Percentiles rank a stretch among this genome's conserved stretches.
These are phyloP conservation scores for Heliothis virescens DNA, from an alignment of 1,140 invertebrate genomes.

Conservation along the genomic window DNA sequence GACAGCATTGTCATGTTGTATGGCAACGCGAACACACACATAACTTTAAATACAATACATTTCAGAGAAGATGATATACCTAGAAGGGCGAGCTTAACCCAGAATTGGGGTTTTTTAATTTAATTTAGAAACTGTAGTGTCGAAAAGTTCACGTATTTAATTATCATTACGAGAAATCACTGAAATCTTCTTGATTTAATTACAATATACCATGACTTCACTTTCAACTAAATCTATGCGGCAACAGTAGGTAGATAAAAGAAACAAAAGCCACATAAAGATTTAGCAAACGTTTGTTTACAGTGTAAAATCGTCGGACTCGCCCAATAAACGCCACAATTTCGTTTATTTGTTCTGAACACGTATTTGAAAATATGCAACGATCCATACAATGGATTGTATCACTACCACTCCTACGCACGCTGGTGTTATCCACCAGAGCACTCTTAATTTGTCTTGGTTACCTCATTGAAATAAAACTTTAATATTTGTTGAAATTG, in stretches of 20 bases:
- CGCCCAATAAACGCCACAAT: slow-evolving; percentile 23
- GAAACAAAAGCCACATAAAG: slow-evolving; percentile 2
- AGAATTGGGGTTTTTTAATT: too few species aligned
- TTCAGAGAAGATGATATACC: too few species aligned
- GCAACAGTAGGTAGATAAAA: neutral
- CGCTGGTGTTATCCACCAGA: neutral
- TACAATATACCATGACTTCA: neutral
- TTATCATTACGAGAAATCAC: too few species aligned
- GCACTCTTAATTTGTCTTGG: neutral
- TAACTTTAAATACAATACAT: too few species aligned
- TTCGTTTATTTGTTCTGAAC: slow-evolving; percentile 31
- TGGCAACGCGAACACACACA: too few species aligned
- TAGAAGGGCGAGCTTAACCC: too few species aligned
- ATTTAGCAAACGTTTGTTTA: slow-evolving; percentile 24
- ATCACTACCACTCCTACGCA: slow-evolving; percentile 17
- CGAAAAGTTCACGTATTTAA: too few species aligned
- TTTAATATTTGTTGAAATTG: too few species aligned
- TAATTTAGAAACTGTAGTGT: neutral
- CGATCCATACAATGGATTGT: slow-evolving; percentile 18
- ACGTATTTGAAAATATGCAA: slow-evolving; percentile 26
- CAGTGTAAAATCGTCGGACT: slow-evolving; percentile 29
- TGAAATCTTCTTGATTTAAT: too few species aligned
- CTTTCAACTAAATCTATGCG: neutral
- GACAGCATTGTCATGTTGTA: too few species aligned
- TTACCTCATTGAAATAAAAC: neutral